Evolutionary conservation across 2,113 vertebrate species (phyloP).

Genomic region (Thamnophis sirtalis): DNA sequence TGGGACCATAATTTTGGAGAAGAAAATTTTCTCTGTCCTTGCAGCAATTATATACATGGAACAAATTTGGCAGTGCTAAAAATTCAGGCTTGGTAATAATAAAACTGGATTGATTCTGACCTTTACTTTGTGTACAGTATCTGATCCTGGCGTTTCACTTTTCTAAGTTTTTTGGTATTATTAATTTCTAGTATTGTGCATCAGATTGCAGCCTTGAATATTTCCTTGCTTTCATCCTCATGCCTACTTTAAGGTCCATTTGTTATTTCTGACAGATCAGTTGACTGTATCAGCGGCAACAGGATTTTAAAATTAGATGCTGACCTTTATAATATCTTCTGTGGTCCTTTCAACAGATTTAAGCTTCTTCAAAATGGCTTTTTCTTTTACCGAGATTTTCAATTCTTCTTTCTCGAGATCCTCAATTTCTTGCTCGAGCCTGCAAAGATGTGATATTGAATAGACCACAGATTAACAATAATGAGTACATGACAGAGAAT

Average conservation of each 20-base stretch:
- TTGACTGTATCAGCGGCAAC: neutral
- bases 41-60: neutral
- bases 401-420: constrained; percentile 84
- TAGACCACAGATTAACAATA: neutral
- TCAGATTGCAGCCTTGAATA: neutral
- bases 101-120: neutral
- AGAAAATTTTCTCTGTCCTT: neutral
- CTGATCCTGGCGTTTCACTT: neutral
- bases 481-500: neutral
- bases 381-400: constrained; percentile 83
- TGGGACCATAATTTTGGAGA: neutral
- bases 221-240: neutral
- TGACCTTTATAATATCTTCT: constrained; percentile 94
- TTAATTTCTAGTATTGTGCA: neutral
- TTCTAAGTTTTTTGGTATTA: neutral
- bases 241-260: neutral
- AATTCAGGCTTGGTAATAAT: neutral
- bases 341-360: constrained; percentile 88
- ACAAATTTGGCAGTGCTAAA: neutral
- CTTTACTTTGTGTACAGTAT: neutral
- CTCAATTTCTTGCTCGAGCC: constrained; percentile 86
- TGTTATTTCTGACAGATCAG: neutral
- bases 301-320: constrained; percentile 19
- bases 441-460: constrained; percentile 56
- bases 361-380: constrained; percentile 81